Conservation (phyloP, 2,888 invertebrate species). For the Dioctria rufipes region DNA sequence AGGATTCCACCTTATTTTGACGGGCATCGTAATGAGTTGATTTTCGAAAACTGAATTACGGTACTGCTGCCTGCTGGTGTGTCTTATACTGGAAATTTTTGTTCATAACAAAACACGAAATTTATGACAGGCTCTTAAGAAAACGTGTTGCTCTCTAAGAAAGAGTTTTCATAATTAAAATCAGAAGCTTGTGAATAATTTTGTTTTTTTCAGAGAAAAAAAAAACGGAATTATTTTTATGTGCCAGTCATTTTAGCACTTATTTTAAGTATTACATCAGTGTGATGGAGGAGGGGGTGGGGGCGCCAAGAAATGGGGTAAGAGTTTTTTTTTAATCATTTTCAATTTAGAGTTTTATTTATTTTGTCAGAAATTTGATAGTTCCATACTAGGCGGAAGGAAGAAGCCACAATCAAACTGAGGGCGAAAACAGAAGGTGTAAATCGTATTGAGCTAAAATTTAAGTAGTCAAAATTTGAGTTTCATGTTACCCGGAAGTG, state of each 20-base stretch:
- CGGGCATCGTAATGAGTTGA: conserved; percentile 62
- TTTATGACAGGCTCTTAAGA: conserved; percentile 55
- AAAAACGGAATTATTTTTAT: background rate
- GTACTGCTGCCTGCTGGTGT: background rate
- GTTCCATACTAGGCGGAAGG: too few species aligned
- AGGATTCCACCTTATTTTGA: conserved; percentile 60
- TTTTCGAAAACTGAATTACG: conserved; percentile 47
- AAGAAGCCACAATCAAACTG: too few species aligned
- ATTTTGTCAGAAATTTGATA: too few species aligned
- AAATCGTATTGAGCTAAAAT: too few species aligned
- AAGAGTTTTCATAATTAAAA: conserved; percentile 47
- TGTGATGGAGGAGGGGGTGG: too few species aligned
- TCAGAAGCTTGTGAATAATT: conserved; percentile 39
- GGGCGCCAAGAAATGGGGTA: too few species aligned
- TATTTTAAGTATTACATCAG: too few species aligned
- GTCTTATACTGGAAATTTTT: background rate
- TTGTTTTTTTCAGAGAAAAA: background rate
- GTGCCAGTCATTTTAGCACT: background rate
- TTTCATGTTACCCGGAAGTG: too few species aligned
- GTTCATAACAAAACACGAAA: conserved; percentile 49
- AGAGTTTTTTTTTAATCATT: too few species aligned
- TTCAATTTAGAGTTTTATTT: too few species aligned
- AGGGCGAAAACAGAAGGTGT: too few species aligned
- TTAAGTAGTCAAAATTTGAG: too few species aligned
- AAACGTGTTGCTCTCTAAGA: conserved; percentile 38